Evolutionary conservation across 2,113 vertebrate species (phyloP).

Genomic region (Buteo buteo): DNA sequence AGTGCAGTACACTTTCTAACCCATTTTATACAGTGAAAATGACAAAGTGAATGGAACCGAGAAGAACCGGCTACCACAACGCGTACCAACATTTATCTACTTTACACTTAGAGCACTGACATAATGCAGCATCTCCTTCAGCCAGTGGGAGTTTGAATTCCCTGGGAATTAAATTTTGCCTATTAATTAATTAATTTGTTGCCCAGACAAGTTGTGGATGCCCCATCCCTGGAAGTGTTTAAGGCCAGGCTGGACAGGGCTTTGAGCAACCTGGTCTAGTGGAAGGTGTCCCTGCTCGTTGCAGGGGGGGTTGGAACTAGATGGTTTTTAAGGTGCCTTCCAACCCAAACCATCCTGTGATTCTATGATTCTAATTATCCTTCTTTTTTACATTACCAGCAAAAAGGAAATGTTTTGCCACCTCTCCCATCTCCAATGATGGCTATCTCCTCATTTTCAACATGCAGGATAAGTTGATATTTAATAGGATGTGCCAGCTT

Average conservation of each 20-base stretch:
- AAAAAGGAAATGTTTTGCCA: background rate
- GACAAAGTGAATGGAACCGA: background rate
- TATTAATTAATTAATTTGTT: background rate
- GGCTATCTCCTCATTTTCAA: background rate
- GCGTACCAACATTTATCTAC: background rate
- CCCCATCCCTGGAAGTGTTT: background rate
- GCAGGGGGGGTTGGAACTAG: background rate
- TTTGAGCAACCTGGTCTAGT: background rate
- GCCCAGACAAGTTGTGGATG: background rate
- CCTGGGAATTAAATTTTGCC: background rate
- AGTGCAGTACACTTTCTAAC: background rate
- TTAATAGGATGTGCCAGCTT: background rate
- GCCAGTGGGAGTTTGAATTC: background rate
- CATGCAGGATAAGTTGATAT: background rate
- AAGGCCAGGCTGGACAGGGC: accelerated
- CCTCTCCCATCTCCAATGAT: background rate
- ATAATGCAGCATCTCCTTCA: background rate
- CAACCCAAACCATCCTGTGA: background rate
- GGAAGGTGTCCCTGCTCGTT: background rate
- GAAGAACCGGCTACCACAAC: background rate
- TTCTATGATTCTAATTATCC: background rate
- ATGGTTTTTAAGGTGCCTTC: background rate
- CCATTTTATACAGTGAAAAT: background rate
- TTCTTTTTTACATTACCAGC: background rate
- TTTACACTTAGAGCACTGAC: background rate